A percentile compares a stretch with the other conserved stretches of the same genome.
These are phyloP conservation scores for Parotocinclus haroldoi DNA, from an alignment of 2,797 vertebrate genomes.

Conservation along the genomic window DNA sequence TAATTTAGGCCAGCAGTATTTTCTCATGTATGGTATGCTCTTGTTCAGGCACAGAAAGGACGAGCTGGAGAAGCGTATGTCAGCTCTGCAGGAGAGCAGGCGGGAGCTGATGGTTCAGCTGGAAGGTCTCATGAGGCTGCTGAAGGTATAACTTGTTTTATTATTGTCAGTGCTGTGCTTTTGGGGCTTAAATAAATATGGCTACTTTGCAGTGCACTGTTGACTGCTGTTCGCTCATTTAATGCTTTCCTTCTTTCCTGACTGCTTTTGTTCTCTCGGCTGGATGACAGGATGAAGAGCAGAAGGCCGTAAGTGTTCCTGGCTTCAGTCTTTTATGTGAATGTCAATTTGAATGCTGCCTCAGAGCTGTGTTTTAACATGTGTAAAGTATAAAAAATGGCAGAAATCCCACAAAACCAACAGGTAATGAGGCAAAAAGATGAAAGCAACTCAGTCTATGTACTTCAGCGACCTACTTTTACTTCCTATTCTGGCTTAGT, in stretches of 20 bases:
- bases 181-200: not conserved
- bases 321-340: conserved; percentile 11
- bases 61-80: conserved; percentile 95
- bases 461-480: conserved; percentile 8
- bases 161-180: not conserved
- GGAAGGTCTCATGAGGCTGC: conserved; percentile 94
- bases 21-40: conserved; percentile 16
- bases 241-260: conserved; percentile 54
- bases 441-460: not conserved
- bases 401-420: not conserved
- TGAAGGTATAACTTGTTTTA: conserved; percentile 76
- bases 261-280: conserved; percentile 55
- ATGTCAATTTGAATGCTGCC: not conserved
- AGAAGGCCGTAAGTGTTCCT: conserved; percentile 92
- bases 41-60: conserved; percentile 89
- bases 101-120: conserved; percentile 97
- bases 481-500: not conserved
- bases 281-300: conserved; percentile 89
- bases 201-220: not conserved
- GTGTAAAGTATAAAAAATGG: not conserved
- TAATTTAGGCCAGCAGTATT: conserved; percentile 6
- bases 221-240: conserved; percentile 1
- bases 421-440: not conserved
- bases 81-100: conserved; percentile 91
- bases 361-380: not conserved